Percentiles rank a stretch among this genome's conserved stretches.
These are phyloP conservation scores for Malurus melanocephalus DNA, from an alignment of 2,113 vertebrate genomes.

Conservation along the genomic window DNA sequence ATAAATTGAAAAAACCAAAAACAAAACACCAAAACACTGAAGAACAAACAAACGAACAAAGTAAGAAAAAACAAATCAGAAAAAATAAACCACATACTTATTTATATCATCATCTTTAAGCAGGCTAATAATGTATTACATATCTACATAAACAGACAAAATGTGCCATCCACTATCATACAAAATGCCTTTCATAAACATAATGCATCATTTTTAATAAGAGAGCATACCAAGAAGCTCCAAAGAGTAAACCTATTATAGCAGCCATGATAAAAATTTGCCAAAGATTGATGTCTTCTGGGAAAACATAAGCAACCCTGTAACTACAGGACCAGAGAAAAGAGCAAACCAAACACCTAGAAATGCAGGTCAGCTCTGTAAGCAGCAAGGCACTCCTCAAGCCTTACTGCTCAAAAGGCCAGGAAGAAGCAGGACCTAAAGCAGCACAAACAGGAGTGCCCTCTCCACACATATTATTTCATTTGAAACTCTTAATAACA, in stretches of 20 bases:
- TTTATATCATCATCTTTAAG: background rate
- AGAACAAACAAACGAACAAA: fast-evolving
- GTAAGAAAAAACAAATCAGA: background rate
- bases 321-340: background rate
- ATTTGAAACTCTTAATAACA: background rate
- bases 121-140: background rate
- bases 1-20: background rate
- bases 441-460: background rate
- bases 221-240: background rate
- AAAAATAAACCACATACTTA: background rate
- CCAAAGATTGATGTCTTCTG: background rate
- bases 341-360: background rate
- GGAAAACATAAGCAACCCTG: fast-evolving
- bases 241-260: background rate
- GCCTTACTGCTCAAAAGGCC: background rate
- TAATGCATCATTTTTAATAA: background rate
- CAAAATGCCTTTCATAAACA: background rate
- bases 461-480: background rate
- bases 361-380: background rate
- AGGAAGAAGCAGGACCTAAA: background rate
- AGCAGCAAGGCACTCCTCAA: fast-evolving
- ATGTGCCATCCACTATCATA: background rate
- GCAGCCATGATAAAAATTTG: background rate
- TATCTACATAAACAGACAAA: background rate
- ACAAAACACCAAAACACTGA: background rate